phyloP scores from a whole-genome alignment of 2,888 invertebrate genomes.

The Bembecia ichneumoniformis region DNA sequence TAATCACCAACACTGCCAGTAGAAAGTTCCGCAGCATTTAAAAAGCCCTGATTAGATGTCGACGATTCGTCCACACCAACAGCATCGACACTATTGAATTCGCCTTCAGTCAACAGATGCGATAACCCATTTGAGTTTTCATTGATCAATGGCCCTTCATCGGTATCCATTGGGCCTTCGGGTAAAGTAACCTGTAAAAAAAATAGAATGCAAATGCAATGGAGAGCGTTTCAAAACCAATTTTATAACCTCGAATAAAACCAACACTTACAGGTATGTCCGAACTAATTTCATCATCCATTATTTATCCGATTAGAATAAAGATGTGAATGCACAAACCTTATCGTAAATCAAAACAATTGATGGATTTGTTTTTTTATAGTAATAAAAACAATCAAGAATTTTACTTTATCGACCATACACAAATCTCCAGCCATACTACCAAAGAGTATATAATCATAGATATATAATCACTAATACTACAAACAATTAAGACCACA shows the following conservation, averaged over 20 bases:
- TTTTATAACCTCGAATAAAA: slow-evolving; percentile 10
- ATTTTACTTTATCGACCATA: too few relatives aligned
- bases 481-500: too few relatives aligned
- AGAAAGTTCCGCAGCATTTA: slow-evolving; percentile 63
- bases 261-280: slow-evolving; percentile 46
- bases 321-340: neutral
- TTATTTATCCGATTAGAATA: slow-evolving; percentile 7
- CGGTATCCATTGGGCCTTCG: slow-evolving; percentile 56
- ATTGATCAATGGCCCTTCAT: slow-evolving; percentile 58
- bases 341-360: neutral
- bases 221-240: slow-evolving; percentile 7
- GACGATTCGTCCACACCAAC: slow-evolving; percentile 57
- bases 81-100: slow-evolving; percentile 60
- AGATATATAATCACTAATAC: too few relatives aligned
- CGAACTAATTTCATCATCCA: slow-evolving; percentile 54
- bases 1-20: slow-evolving; percentile 62
- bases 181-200: slow-evolving; percentile 51
- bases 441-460: too few relatives aligned
- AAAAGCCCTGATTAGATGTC: slow-evolving; percentile 58
- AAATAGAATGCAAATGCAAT: slow-evolving; percentile 3
- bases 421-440: too few relatives aligned
- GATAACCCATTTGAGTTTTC: slow-evolving; percentile 63
- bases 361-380: too few relatives aligned
- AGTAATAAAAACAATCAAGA: too few relatives aligned
- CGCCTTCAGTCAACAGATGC: slow-evolving; percentile 58